A percentile compares a stretch with the other conserved stretches of the same genome.
Evolutionary conservation across 1,140 invertebrate genomes (phyloP).

Genomic region (Teleopsis dalmanni): DNA sequence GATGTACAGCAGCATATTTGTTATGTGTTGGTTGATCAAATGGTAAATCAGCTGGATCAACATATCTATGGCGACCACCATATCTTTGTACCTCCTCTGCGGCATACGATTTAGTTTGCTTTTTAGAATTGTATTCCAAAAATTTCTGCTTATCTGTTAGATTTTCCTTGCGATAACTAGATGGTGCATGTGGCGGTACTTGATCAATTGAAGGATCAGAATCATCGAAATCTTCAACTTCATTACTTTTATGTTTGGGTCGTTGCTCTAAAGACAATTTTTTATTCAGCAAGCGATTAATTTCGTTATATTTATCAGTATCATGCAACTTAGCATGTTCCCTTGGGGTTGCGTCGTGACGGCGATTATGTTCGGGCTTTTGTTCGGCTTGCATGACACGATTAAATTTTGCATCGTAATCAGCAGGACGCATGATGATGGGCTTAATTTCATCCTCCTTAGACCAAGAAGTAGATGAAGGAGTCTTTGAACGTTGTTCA

Average conservation of each 20-base stretch:
- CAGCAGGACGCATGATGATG: constrained; percentile 35
- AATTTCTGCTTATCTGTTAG: constrained; percentile 41
- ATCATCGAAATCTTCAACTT: constrained; percentile 29
- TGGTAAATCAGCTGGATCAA: constrained; percentile 32
- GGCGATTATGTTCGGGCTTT: constrained; percentile 11
- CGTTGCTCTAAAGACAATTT: constrained; percentile 23
- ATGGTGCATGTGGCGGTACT: constrained; percentile 2
- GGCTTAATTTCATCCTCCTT: constrained; percentile 40
- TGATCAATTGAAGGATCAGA: constrained; percentile 26
- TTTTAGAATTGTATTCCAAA: constrained; percentile 32
- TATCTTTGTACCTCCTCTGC: constrained; percentile 31
- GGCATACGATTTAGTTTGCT: constrained; percentile 21
- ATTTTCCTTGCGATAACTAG: constrained; percentile 34
- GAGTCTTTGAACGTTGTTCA: constrained; percentile 25
- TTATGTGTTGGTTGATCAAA: constrained; percentile 26
- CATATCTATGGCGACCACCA: constrained; percentile 34
- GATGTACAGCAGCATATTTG: constrained; percentile 33
- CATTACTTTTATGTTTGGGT: constrained; percentile 13
- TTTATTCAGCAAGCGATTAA: constrained; percentile 35
- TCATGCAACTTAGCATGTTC: constrained; percentile 22
- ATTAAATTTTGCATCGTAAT: constrained; percentile 42
- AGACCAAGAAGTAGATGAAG: constrained; percentile 26
- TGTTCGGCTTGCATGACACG: constrained; percentile 33
- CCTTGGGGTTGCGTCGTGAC: constrained; percentile 1
- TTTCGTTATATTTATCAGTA: constrained; percentile 36